A percentile compares a stretch with the other conserved stretches of the same genome.
These are phyloP conservation scores for Eupithecia subumbrata DNA, from an alignment of 2,888 invertebrate genomes.

Conservation along the genomic window DNA sequence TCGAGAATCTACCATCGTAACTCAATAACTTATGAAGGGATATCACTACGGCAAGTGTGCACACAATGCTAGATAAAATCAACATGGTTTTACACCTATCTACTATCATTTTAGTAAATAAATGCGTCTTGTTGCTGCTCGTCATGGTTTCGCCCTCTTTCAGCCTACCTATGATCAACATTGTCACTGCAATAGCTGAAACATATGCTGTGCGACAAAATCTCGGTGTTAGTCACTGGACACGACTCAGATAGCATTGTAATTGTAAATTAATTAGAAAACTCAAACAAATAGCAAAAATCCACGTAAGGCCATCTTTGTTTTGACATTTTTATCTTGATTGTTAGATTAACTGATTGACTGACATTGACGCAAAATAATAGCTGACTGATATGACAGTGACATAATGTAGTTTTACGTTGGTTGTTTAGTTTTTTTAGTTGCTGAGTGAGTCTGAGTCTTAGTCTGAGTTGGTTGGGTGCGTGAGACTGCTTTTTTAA, in stretches of 20 bases:
- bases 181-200: slow-evolving; percentile 54
- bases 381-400: too few relatives aligned
- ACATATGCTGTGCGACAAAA: slow-evolving; percentile 59
- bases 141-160: slow-evolving; percentile 67
- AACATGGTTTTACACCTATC: slow-evolving; percentile 76
- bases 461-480: too few relatives aligned
- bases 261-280: slow-evolving; percentile 58
- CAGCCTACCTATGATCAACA: slow-evolving; percentile 76
- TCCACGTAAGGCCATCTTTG: slow-evolving; percentile 74
- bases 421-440: too few relatives aligned
- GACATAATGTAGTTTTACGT: too few relatives aligned
- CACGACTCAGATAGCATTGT: slow-evolving; percentile 72
- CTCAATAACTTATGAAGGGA: slow-evolving; percentile 72
- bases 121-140: slow-evolving; percentile 58
- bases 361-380: too few relatives aligned
- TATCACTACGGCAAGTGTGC: slow-evolving; percentile 73
- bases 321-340: slow-evolving; percentile 35
- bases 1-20: slow-evolving; percentile 68
- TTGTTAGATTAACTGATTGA: too few relatives aligned
- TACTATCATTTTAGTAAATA: slow-evolving; percentile 70
- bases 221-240: slow-evolving; percentile 55
- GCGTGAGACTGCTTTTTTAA: too few relatives aligned
- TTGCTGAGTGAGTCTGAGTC: too few relatives aligned
- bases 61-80: slow-evolving; percentile 74
- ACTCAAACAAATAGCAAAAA: slow-evolving; percentile 74